These are phyloP conservation scores for Gambelia wislizenii DNA, from an alignment of 2,797 vertebrate species.

Conservation along the genomic window DNA sequence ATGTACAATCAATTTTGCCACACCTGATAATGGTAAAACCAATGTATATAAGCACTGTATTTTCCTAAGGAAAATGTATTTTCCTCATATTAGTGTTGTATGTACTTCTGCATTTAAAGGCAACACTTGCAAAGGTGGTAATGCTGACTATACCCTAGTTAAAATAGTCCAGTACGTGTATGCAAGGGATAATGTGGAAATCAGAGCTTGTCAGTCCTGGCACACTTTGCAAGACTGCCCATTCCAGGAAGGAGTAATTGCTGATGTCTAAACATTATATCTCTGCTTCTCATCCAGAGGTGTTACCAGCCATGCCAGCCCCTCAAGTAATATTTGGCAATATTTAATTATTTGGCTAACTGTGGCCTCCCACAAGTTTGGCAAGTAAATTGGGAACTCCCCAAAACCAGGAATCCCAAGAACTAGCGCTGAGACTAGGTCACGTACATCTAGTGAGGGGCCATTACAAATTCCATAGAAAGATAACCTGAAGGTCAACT, in stretches of 20 bases:
- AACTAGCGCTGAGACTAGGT: too few relatives aligned
- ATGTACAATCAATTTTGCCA: too few relatives aligned
- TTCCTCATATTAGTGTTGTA: background rate
- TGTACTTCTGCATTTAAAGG: background rate
- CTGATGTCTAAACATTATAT: background rate
- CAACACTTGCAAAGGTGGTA: background rate
- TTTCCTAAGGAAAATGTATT: background rate
- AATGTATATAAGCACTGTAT: background rate
- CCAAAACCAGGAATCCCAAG: too few relatives aligned
- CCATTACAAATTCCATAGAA: too few relatives aligned
- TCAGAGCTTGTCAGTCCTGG: background rate
- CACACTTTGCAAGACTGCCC: background rate
- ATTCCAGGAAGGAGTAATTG: background rate
- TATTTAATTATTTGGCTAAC: too few relatives aligned
- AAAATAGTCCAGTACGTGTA: background rate
- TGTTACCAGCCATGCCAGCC: too few relatives aligned
- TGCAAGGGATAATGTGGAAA: background rate
- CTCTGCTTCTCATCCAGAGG: background rate
- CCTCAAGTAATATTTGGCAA: too few relatives aligned
- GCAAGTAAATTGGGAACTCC: too few relatives aligned
- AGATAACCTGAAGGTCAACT: too few relatives aligned
- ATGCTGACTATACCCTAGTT: background rate
- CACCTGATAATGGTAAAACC: background rate
- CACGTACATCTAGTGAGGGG: too few relatives aligned
- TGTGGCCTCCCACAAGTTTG: too few relatives aligned